A percentile compares a stretch with the other conserved stretches of the same genome.
These are phyloP conservation scores for Andrena haemorrhoa DNA, from an alignment of 2,888 invertebrate genomes.

Conservation along the genomic window DNA sequence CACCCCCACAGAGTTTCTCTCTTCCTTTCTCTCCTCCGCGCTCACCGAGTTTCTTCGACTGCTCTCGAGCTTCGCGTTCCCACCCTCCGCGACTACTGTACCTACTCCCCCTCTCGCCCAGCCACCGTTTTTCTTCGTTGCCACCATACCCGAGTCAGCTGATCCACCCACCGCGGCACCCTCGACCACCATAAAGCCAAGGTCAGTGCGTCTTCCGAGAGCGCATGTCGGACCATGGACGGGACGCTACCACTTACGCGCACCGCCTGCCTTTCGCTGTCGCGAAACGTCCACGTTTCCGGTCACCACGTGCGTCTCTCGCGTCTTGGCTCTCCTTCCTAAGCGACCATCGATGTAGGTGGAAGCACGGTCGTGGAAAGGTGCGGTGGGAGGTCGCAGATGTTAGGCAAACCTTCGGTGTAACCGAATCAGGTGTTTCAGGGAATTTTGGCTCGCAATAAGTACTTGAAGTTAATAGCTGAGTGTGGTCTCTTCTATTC, in stretches of 20 bases:
- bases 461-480: no score
- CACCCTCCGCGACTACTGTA: slow-evolving; percentile 1
- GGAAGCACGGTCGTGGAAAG: no score
- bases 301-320: background rate
- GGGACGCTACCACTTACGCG: slow-evolving; percentile 15
- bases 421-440: no score
- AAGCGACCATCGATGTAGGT: no score
- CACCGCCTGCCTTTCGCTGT: background rate
- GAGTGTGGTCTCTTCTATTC: no score
- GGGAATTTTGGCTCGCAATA: no score
- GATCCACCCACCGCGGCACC: slow-evolving; percentile 54
- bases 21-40: background rate
- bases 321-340: no score
- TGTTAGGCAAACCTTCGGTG: no score
- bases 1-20: slow-evolving; percentile 41
- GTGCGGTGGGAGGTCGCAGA: no score
- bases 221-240: slow-evolving; percentile 50
- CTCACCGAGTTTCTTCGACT: background rate
- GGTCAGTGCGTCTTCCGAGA: slow-evolving; percentile 62
- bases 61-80: slow-evolving; percentile 23
- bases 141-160: slow-evolving; percentile 70
- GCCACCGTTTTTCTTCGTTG: slow-evolving; percentile 17
- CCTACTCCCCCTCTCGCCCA: slow-evolving; percentile 4
- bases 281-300: background rate
- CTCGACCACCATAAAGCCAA: slow-evolving; percentile 69